phyloP scores from a whole-genome alignment of 2,888 invertebrate genomes.

The Xestia ashworthii region DNA sequence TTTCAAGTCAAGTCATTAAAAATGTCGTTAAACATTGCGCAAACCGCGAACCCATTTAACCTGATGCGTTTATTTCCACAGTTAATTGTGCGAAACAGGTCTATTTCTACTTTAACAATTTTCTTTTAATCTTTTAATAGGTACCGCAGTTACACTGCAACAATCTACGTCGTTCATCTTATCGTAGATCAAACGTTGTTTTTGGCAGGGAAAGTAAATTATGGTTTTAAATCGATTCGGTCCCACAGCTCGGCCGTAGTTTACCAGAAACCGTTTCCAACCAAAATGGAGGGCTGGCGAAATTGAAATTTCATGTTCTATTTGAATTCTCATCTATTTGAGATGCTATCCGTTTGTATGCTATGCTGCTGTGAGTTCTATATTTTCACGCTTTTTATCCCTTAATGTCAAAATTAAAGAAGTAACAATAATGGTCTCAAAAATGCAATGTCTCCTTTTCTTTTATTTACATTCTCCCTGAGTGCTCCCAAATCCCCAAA shows the following conservation, averaged over 20 bases:
- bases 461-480: constrained; percentile 6
- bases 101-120: constrained; percentile 55
- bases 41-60: constrained; percentile 45
- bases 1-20: constrained; percentile 29
- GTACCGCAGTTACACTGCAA: constrained; percentile 36
- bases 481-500: constrained; percentile 41
- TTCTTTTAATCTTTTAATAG: constrained; percentile 60
- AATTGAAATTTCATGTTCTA: constrained; percentile 57
- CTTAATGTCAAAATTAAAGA: not conserved
- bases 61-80: constrained; percentile 63
- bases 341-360: constrained; percentile 9
- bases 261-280: constrained; percentile 47
- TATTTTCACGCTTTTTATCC: constrained; percentile 5
- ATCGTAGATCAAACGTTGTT: constrained; percentile 75
- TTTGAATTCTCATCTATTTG: constrained; percentile 49
- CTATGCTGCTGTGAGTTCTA: not conserved
- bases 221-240: constrained; percentile 70
- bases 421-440: not conserved
- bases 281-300: constrained; percentile 27
- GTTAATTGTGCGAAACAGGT: constrained; percentile 68
- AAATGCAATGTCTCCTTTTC: not conserved
- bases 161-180: constrained; percentile 70
- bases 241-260: constrained; percentile 53
- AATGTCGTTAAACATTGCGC: constrained; percentile 39
- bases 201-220: constrained; percentile 76